A percentile compares a stretch with the other conserved stretches of the same genome.
Conservation (phyloP, 2,797 vertebrate species). For the Ctenopoma multispine region DNA sequence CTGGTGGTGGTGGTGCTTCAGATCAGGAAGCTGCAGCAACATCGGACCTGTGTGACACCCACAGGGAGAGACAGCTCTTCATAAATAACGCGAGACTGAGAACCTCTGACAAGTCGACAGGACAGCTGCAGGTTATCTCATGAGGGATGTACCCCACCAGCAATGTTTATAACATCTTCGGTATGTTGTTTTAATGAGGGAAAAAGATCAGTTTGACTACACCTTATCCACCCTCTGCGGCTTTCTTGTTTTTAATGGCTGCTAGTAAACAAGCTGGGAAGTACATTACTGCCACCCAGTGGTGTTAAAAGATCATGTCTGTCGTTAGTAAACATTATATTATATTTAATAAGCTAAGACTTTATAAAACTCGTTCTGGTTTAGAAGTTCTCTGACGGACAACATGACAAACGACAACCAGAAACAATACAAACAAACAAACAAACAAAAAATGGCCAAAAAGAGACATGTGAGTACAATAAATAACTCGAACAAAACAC, state of each 20-base stretch:
- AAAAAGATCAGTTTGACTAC: conserved; percentile 25
- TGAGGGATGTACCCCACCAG: not conserved
- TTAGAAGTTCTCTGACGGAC: no score
- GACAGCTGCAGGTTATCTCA: not conserved
- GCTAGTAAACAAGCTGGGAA: conserved; percentile 14
- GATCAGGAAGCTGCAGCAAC: conserved; percentile 81
- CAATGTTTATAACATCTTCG: not conserved
- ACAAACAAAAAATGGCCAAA: no score
- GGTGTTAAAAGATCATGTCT: not conserved
- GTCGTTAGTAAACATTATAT: no score
- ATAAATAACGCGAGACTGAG: conserved; percentile 75
- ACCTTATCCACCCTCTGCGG: not conserved
- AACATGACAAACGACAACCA: no score
- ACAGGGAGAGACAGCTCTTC: conserved; percentile 66
- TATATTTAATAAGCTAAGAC: not conserved
- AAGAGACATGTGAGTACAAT: no score
- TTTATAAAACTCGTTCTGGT: no score
- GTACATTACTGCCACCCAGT: conserved; percentile 49
- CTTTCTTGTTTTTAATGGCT: conserved; percentile 42
- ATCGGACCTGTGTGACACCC: conserved; percentile 70
- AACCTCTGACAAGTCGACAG: conserved; percentile 13
- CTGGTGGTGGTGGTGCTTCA: conserved; percentile 59
- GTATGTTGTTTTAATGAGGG: not conserved
- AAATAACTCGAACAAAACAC: no score
- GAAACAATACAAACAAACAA: no score